These are phyloP conservation scores for Apamea monoglypha DNA, from an alignment of 2,888 invertebrate genomes.

Conservation along the genomic window DNA sequence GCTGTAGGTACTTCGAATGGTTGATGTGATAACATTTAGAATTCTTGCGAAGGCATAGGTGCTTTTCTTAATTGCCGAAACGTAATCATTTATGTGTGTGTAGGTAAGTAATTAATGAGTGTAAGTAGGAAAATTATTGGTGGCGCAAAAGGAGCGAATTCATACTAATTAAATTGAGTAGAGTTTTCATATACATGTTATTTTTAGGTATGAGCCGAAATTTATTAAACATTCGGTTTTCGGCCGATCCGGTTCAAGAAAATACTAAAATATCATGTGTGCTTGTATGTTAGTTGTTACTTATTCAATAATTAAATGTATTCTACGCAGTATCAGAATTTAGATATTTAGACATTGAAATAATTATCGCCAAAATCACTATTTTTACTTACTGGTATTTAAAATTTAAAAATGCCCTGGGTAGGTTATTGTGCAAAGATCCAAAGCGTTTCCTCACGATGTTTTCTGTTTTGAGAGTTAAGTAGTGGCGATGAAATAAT, in stretches of 20 bases:
- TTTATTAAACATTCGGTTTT: neutral
- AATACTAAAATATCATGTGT: neutral
- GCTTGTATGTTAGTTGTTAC: neutral
- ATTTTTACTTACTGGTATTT: neutral
- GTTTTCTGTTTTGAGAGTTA: no score
- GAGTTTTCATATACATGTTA: neutral
- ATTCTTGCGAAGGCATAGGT: neutral
- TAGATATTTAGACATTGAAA: neutral
- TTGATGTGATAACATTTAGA: neutral
- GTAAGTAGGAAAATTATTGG: neutral
- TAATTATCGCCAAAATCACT: neutral
- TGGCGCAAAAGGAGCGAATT: no score
- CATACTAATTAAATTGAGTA: neutral
- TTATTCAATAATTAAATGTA: neutral
- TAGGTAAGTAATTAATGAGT: neutral
- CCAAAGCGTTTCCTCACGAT: no score
- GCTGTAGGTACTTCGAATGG: neutral
- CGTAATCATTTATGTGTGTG: neutral
- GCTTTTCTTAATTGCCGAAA: conserved; percentile 9
- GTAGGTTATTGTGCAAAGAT: no score
- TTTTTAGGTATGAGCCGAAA: neutral
- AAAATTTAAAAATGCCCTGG: neutral
- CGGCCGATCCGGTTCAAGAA: neutral
- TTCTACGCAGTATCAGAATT: neutral
- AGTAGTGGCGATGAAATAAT: no score